phyloP scores from a whole-genome alignment of 2,888 invertebrate genomes.

The Prosopocoilus inquinatus region DNA sequence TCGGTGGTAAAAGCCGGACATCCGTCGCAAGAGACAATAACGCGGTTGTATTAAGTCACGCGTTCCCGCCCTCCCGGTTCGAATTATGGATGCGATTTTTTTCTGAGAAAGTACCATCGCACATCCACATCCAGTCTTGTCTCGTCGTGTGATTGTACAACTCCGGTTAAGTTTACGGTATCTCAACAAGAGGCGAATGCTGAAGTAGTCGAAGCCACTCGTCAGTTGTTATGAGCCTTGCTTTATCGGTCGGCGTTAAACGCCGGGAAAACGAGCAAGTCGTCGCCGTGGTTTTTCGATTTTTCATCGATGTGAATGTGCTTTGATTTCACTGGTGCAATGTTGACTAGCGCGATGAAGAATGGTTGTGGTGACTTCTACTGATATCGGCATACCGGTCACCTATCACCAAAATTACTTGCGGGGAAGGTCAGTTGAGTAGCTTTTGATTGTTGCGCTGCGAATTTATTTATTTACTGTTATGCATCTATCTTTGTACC shows the following conservation, averaged over 20 bases:
- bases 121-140: neutral
- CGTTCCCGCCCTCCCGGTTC: neutral
- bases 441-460: neutral
- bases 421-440: constrained; percentile 35
- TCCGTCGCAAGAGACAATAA: too few relatives aligned
- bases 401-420: constrained; percentile 31
- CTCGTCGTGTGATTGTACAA: constrained; percentile 22
- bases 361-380: constrained; percentile 41
- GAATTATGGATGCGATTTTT: neutral
- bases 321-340: constrained; percentile 7
- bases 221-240: constrained; percentile 9
- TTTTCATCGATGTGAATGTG: neutral
- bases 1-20: too few relatives aligned
- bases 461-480: too few relatives aligned
- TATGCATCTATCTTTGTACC: too few relatives aligned
- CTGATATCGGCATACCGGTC: constrained; percentile 38
- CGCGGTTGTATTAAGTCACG: neutral
- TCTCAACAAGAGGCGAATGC: constrained; percentile 22
- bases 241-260: constrained; percentile 7
- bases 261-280: constrained; percentile 4
- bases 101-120: constrained; percentile 13
- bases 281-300: neutral
- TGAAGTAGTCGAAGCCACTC: constrained; percentile 4
- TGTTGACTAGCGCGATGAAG: constrained; percentile 23
- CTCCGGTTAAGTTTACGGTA: constrained; percentile 34